Conservation (phyloP, 2,888 invertebrate species). For the Eupithecia inturbata region DNA sequence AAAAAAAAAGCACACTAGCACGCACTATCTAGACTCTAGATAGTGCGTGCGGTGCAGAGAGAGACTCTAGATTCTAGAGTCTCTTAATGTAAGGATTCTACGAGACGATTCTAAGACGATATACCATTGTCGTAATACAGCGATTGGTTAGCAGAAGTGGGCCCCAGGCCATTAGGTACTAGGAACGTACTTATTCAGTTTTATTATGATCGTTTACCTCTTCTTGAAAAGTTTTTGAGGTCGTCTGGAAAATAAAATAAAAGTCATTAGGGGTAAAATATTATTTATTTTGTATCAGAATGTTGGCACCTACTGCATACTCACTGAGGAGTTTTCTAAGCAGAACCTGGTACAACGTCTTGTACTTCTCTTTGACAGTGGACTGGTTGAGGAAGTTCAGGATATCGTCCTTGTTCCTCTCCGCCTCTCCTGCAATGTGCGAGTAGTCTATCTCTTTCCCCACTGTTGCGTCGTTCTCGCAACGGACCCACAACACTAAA, state of each 20-base stretch:
- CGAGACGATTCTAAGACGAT: too few species aligned
- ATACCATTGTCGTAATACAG: background rate
- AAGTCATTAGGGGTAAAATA: background rate
- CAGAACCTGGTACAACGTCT: constrained; percentile 60
- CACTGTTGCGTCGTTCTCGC: constrained; percentile 42
- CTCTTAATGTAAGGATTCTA: too few species aligned
- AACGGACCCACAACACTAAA: constrained; percentile 25
- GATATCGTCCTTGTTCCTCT: constrained; percentile 66
- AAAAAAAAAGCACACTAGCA: too few species aligned
- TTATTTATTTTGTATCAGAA: background rate
- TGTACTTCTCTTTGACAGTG: constrained; percentile 62
- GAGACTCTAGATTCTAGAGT: too few species aligned
- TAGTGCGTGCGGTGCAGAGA: too few species aligned
- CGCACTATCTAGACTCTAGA: too few species aligned
- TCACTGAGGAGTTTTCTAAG: constrained; percentile 63
- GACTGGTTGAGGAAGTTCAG: constrained; percentile 66
- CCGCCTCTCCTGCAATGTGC: constrained; percentile 65
- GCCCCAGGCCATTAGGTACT: background rate
- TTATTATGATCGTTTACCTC: constrained; percentile 32
- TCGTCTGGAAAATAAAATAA: constrained; percentile 32
- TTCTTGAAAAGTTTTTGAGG: constrained; percentile 29
- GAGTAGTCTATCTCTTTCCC: constrained; percentile 67
- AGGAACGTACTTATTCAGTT: background rate
- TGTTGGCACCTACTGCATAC: constrained; percentile 15
- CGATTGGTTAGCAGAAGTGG: background rate